These are phyloP conservation scores for Perdita meconis DNA, from an alignment of 2,888 invertebrate genomes.

Conservation along the genomic window DNA sequence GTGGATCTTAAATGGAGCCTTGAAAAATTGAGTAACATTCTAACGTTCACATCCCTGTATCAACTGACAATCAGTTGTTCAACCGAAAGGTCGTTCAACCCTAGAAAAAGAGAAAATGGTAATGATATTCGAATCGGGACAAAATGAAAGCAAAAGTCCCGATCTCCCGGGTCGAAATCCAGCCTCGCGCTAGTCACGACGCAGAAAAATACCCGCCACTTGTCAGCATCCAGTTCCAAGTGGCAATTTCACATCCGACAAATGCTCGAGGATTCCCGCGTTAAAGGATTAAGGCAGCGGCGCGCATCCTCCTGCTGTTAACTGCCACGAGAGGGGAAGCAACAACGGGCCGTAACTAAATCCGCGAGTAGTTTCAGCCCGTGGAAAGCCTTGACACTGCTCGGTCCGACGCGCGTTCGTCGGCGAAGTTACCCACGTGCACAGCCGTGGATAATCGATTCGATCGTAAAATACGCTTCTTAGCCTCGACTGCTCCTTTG, in stretches of 20 bases:
- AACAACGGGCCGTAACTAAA: conserved; percentile 68
- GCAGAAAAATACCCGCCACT: conserved; percentile 24
- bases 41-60: too few species aligned
- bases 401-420: conserved; percentile 74
- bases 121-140: not conserved
- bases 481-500: conserved; percentile 72
- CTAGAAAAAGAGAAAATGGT: not conserved
- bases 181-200: conserved; percentile 1
- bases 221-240: conserved; percentile 34
- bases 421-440: conserved; percentile 75
- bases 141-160: conserved; percentile 22
- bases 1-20: too few species aligned
- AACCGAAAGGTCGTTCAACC: too few species aligned
- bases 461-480: conserved; percentile 79
- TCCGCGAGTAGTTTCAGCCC: conserved; percentile 66
- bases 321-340: conserved; percentile 15
- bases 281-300: conserved; percentile 35
- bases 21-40: too few species aligned
- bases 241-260: conserved; percentile 28
- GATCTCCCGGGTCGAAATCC: conserved; percentile 6
- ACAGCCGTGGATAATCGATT: conserved; percentile 79
- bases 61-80: too few species aligned
- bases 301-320: conserved; percentile 25
- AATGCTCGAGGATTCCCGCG: conserved; percentile 31
- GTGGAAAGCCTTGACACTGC: conserved; percentile 74